These are phyloP conservation scores for Urocynchramus pylzowi DNA, from an alignment of 2,113 vertebrate genomes.

Conservation along the genomic window DNA sequence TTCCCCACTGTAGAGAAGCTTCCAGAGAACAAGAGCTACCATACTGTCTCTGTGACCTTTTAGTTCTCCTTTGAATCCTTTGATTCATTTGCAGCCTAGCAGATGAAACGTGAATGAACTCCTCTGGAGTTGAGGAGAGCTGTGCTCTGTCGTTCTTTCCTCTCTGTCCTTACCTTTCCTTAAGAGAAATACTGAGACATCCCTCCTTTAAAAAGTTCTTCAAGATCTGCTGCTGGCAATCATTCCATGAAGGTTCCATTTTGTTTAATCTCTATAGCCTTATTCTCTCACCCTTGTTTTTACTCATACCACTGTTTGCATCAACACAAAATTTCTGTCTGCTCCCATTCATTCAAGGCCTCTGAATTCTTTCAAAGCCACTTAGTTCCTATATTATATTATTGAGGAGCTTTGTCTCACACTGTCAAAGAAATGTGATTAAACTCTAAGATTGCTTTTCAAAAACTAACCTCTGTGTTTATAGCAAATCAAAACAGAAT, in stretches of 20 bases:
- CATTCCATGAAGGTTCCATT: neutral
- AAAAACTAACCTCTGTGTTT: conserved; percentile 35
- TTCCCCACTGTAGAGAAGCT: neutral
- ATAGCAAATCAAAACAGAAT: conserved; percentile 50
- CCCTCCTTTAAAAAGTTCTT: neutral
- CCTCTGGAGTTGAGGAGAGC: neutral
- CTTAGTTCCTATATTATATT: conserved; percentile 26
- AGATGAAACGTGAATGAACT: neutral
- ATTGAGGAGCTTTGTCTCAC: neutral
- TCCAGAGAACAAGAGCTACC: neutral
- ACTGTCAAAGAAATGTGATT: conserved; percentile 53
- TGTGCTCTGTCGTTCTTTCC: neutral
- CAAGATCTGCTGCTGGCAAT: neutral
- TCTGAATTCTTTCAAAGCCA: conserved; percentile 23
- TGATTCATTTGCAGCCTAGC: neutral
- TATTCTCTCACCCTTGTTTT: neutral
- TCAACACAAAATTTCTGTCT: neutral
- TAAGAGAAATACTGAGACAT: neutral
- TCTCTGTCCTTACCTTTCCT: neutral
- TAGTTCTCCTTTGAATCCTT: neutral
- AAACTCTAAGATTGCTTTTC: conserved; percentile 12
- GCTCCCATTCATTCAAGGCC: neutral
- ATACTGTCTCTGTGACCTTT: neutral
- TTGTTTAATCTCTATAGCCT: neutral
- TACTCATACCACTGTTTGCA: neutral